Base-by-base conservation (phyloP, 2,113 vertebrate genomes). In the Lipotes vexillifer region DNA sequence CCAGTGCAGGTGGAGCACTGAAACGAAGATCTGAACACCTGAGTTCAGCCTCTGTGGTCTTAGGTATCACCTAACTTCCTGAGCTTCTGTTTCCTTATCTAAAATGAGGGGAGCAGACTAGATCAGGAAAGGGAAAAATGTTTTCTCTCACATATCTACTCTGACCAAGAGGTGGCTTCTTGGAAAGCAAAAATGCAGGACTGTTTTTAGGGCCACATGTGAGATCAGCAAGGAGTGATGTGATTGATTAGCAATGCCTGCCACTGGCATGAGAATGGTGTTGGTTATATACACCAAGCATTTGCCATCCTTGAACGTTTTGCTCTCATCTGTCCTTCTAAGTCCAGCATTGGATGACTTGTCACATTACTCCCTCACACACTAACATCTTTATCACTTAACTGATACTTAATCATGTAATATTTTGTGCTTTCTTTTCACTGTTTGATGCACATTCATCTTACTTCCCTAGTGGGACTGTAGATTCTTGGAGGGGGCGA, bases 401-500 rank as follows among this genome's bases (percentile, higher is more conserved):
- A 41, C 2, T 81, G 25, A 44, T 29, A 41, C 81, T 61, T 41
- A 74, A n/a, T n/a, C 49, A 23, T 23, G 11, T 3, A 9, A 13
- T 17, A 36, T 5, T 88, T 65, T 14, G 5, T 33, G 25, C 38
- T 92, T 57, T 96, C n/a, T 46, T 55, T n/a, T 83, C 55, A 27
- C 63, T 38, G 38, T 17, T 29, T 57, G 52, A 55, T 71, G 27
- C 29, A 4, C 66, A 20, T 31, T 18, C 52, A 9, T 44, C 38
- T 78, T 38, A 21, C 29, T 74, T 66, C 85, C 33, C 68, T 31
- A 59, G 33, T 9, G 38, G 68, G 63, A 65, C 44, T 69, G 8
- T 4, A 44, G 59, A 4, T 49, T 71, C 55, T 59, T 23, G 31
- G 59, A 46, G 27, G 2, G 38, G 27, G 38, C 0, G 0, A 66